Evolutionary conservation across 1,140 invertebrate genomes (phyloP), one percentile per base, ranked within the genome.

Genomic region (Calephelis virginiensis): DNA sequence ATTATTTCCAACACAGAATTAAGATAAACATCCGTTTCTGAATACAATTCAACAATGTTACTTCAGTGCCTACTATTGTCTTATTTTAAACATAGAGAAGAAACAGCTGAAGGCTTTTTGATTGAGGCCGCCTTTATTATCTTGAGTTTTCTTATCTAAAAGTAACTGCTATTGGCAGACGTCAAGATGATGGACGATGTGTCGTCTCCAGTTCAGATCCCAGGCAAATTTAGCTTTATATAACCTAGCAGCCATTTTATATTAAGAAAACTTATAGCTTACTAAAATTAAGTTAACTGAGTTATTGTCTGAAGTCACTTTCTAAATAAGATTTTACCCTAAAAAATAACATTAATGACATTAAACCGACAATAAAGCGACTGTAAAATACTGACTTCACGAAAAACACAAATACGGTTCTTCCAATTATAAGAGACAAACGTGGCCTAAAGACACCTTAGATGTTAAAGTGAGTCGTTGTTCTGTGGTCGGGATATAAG

Each of bases 111-210:
- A 17, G 53, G 53, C 53, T 37, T 59, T 59, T 59, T 59, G 53
- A 59, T 59, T 59, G 53, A 59, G 53, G 38, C 37, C 37, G 28
- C 53, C 11, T 14, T 59, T 59, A 59, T 59, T 59, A 59, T 38
- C 53, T 59, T 28, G 14, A 59, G 53, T 28, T 59, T 59, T 59
- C 53, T 59, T 59, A 59, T 59, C 53, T 59, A 78, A 67, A 78
- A 73, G 70, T 75, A 75, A 75, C 60, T 75, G 75, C 72, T 79
- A 79, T 81, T 76, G 77, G 67, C 79, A 79, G 73, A 74, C 71
- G 74, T 81, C 75, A 72, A 61, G 62, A 71, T 79, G 77, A 81
- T 79, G 70, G 69, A 81, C 72, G 72, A 72, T 43, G 53, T 59
- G 53, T 59, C 12, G 53, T 59, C 53, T 59, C 17, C 28, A 17